Evolutionary conservation across 2,888 invertebrate genomes (phyloP).

Genomic region (Plagodis dolabraria): DNA sequence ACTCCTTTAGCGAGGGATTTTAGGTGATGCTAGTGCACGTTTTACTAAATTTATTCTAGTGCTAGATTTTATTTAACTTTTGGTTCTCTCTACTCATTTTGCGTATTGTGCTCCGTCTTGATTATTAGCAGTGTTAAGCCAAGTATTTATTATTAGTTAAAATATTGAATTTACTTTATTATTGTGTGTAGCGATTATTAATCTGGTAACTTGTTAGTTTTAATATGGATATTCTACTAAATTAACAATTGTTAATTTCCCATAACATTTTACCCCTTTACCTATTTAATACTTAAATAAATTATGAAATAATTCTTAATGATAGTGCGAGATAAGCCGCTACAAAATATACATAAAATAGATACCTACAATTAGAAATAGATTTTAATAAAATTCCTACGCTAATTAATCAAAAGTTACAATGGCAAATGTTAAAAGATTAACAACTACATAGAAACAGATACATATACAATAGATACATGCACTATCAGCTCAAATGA

Average conservation of each 20-base stretch:
- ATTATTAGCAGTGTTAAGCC: no score
- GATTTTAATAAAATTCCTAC: slow-evolving; percentile 1
- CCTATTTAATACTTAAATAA: no score
- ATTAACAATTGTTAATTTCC: neutral
- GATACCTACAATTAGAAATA: slow-evolving; percentile 15
- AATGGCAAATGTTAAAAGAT: neutral
- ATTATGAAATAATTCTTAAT: neutral
- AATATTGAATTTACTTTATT: no score
- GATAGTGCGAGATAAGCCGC: slow-evolving; percentile 29
- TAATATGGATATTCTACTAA: no score
- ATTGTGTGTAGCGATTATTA: no score
- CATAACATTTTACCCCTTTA: neutral
- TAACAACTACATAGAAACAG: slow-evolving; percentile 29
- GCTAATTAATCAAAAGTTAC: neutral
- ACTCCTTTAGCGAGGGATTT: slow-evolving; percentile 1
- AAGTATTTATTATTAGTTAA: no score
- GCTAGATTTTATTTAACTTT: neutral
- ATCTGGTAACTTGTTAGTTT: no score
- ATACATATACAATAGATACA: slow-evolving; percentile 31
- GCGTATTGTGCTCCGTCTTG: no score
- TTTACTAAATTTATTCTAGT: neutral
- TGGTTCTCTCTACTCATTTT: no score
- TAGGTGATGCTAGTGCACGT: slow-evolving; percentile 48
- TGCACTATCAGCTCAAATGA: slow-evolving; percentile 28
- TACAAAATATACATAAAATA: slow-evolving; percentile 22